Conservation (phyloP, 2,888 invertebrate species). For the Tromatobia lineatoria region DNA sequence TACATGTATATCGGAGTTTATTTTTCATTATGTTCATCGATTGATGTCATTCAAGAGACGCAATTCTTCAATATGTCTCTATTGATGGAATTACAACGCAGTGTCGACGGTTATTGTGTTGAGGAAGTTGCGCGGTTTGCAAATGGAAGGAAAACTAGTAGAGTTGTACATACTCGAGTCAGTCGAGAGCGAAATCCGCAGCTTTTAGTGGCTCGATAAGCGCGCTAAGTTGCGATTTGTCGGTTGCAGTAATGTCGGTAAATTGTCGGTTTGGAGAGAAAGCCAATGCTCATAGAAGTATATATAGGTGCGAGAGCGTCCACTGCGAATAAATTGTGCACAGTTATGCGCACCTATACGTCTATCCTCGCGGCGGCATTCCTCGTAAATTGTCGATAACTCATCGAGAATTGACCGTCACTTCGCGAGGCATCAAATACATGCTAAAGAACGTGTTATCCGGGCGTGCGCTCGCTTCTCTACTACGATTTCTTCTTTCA, state of each 20-base stretch:
- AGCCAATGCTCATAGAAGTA: constrained; percentile 55
- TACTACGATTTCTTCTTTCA: constrained; percentile 49
- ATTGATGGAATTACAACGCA: not conserved
- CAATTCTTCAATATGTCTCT: not conserved
- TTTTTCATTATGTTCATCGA: not conserved
- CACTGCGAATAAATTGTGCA: constrained; percentile 1
- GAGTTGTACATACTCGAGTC: not conserved
- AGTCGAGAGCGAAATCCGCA: constrained; percentile 40
- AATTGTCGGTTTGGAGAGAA: constrained; percentile 68
- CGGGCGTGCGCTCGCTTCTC: constrained; percentile 32
- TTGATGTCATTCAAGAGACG: not conserved
- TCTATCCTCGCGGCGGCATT: constrained; percentile 76
- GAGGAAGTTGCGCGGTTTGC: not conserved
- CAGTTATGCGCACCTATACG: constrained; percentile 19
- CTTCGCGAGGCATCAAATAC: constrained; percentile 62
- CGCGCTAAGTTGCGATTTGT: constrained; percentile 70
- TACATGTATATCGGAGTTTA: not conserved
- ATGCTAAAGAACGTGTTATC: constrained; percentile 65
- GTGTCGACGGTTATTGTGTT: constrained; percentile 7
- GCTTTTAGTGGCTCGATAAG: constrained; percentile 66
- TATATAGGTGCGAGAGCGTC: not conserved
- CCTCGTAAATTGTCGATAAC: constrained; percentile 82
- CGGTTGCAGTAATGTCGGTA: constrained; percentile 66
- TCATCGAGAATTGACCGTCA: constrained; percentile 80
- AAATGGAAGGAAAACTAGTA: not conserved